Evolutionary conservation across 35 echinoderm and acorn worm species (phyloP).

Genomic region (Holothuria glaberrima): DNA sequence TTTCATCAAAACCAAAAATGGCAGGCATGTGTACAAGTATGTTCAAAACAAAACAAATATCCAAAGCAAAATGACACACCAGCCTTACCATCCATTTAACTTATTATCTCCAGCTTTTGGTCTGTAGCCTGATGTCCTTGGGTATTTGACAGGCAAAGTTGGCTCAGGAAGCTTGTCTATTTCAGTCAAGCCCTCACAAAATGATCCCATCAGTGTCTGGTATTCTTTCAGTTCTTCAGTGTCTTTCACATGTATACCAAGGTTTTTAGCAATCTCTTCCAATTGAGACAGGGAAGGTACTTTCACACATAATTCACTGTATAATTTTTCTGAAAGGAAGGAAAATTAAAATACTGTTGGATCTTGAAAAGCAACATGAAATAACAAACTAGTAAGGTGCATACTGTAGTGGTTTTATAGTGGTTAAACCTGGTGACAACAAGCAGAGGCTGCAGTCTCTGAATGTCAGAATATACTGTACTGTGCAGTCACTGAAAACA

Average conservation of each 20-base stretch:
- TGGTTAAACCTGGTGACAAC: too few species aligned
- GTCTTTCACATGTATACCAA: constrained; percentile 21
- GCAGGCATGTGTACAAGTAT: too few species aligned
- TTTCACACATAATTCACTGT: constrained; percentile 39
- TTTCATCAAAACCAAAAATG: too few species aligned
- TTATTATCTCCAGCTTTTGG: constrained; percentile 66
- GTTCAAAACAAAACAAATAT: too few species aligned
- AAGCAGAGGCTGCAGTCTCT: too few species aligned
- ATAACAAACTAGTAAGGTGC: too few species aligned
- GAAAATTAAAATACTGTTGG: too few species aligned
- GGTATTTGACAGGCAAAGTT: constrained; percentile 77
- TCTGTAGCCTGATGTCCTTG: constrained; percentile 70
- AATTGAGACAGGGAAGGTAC: constrained; percentile 58
- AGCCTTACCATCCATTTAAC: constrained; percentile 83
- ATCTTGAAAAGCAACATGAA: too few species aligned
- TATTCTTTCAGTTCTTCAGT: constrained; percentile 48
- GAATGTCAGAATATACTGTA: too few species aligned
- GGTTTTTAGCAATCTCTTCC: constrained; percentile 42
- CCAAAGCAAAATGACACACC: too few species aligned
- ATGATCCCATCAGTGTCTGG: constrained; percentile 19
- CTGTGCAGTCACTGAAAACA: too few species aligned
- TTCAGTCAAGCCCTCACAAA: constrained; percentile 16
- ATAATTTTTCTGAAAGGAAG: constrained; percentile 21
- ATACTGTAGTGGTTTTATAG: too few species aligned
- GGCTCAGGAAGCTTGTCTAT: constrained; percentile 74